Conservation (phyloP, 2,797 vertebrate species). For the Triplophysa yarkandensis region DNA sequence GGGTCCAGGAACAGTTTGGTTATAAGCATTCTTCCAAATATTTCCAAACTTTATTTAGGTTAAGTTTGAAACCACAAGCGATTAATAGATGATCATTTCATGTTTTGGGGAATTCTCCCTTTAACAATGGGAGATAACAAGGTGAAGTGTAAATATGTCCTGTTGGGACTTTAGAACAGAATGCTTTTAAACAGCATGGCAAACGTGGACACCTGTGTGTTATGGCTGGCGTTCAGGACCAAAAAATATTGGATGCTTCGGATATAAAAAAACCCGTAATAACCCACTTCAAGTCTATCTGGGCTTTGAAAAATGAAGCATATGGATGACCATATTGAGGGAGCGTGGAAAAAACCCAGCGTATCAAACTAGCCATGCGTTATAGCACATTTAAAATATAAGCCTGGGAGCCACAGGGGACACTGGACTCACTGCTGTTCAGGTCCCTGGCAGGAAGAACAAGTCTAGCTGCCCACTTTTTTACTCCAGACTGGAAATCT, state of each 20-base stretch:
- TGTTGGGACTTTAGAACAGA: constrained; percentile 27
- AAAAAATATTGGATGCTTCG: neutral
- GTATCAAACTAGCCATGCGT: constrained; percentile 63
- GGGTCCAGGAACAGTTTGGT: no score
- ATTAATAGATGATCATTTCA: no score
- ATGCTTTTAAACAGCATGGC: constrained; percentile 4
- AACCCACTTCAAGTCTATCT: constrained; percentile 43
- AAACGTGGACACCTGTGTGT: neutral
- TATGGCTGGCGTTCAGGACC: constrained; percentile 7
- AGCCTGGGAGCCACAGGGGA: constrained; percentile 54
- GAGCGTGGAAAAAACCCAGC: constrained; percentile 35
- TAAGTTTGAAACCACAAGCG: no score
- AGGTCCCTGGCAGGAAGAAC: constrained; percentile 69
- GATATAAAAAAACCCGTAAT: constrained; percentile 26
- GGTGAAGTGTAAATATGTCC: constrained; percentile 21
- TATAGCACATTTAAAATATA: constrained; percentile 64
- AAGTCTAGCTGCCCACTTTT: constrained; percentile 53
- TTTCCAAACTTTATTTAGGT: no score
- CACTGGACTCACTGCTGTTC: constrained; percentile 60
- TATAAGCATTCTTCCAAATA: no score
- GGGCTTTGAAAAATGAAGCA: constrained; percentile 52
- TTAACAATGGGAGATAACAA: constrained; percentile 26
- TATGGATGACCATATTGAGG: constrained; percentile 58
- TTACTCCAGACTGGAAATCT: constrained; percentile 72
- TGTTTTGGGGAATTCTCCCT: no score